Evolutionary conservation across 2,888 invertebrate genomes (phyloP).

Genomic region (Dryadula phaetusa): DNA sequence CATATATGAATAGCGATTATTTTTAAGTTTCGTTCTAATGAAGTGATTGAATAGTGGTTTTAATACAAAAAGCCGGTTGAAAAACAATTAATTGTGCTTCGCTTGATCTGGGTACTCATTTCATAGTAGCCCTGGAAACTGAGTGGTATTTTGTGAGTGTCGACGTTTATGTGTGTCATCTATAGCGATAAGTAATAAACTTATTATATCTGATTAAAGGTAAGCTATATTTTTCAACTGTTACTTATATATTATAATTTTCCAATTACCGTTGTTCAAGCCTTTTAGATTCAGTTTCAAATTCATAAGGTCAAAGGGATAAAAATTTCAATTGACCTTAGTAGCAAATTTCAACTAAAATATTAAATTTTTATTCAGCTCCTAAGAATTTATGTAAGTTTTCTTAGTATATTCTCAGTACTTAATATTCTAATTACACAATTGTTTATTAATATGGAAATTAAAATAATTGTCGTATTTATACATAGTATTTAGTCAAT

Average conservation of each 20-base stretch:
- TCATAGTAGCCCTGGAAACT: conserved; percentile 53
- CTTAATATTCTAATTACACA: background rate
- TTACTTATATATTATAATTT: conserved; percentile 39
- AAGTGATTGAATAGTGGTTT: conserved; percentile 67
- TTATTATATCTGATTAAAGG: conserved; percentile 60
- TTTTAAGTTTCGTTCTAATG: conserved; percentile 56
- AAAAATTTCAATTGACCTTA: background rate
- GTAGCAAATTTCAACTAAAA: background rate
- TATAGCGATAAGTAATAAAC: conserved; percentile 63
- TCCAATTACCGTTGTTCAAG: conserved; percentile 18
- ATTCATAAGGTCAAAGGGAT: conserved; percentile 32
- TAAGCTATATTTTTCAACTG: conserved; percentile 50
- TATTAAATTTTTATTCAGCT: background rate
- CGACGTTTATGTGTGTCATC: conserved; percentile 70
- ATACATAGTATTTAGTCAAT: background rate
- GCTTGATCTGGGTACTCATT: conserved; percentile 61
- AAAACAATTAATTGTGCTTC: conserved; percentile 65
- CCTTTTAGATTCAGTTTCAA: conserved; percentile 48
- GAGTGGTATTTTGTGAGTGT: conserved; percentile 71
- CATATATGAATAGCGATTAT: conserved; percentile 71
- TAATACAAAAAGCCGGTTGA: conserved; percentile 56
- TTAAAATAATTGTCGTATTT: too few species aligned
- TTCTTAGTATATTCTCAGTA: background rate
- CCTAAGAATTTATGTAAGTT: background rate
- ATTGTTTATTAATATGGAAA: background rate